Evolutionary conservation across 2,888 invertebrate genomes (phyloP), one percentile per base, ranked within the genome.

Genomic region (Drosophila setosimentum): DNA sequence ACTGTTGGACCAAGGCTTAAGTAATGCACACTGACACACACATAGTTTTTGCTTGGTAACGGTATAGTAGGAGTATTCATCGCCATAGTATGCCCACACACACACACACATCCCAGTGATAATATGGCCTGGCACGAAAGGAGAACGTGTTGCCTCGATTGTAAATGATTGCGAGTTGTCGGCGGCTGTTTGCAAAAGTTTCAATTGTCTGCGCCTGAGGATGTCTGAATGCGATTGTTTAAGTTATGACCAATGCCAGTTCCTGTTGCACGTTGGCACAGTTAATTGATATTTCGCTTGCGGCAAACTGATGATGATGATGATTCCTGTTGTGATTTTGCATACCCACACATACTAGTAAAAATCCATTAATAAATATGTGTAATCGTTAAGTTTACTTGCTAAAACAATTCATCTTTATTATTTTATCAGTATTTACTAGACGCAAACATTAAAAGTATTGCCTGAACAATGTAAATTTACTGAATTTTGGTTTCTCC

Each of bases 141-240:
- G 62, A 57, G 65, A 65, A 68, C 64, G 61, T 68, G 57, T 65
- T 82, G 82, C 73, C 73, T 78, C 65, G 57, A 78, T 71, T 73
- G 76, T 66, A 72, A 79, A 82, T 74, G 66, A 37, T 50, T 63
- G 32, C 45, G 51, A 57, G 63, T 60, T 68, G 76, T 76, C 78
- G 45, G 30, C 73, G 60, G 37, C 63, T 62, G 65, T 68, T 71
- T 68, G 69, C 76, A 87, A 81, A 89, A 87, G 87, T 87, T 84
- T 84, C 87, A 89, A 89, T 89, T 89, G 82, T 77, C 80, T 82
- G 58, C 82, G 89, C 76, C 83, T 57, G 89, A 89, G 76, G 83
- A 80, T 81, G 85, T 84, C 83, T 76, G 85, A 80, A 91, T 87
- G 89, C 60, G 83, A 83, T 82, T 83, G 79, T 72, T 79, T 72